These are phyloP conservation scores for Formica exsecta DNA, from an alignment of 1,140 invertebrate species.

Conservation along the genomic window DNA sequence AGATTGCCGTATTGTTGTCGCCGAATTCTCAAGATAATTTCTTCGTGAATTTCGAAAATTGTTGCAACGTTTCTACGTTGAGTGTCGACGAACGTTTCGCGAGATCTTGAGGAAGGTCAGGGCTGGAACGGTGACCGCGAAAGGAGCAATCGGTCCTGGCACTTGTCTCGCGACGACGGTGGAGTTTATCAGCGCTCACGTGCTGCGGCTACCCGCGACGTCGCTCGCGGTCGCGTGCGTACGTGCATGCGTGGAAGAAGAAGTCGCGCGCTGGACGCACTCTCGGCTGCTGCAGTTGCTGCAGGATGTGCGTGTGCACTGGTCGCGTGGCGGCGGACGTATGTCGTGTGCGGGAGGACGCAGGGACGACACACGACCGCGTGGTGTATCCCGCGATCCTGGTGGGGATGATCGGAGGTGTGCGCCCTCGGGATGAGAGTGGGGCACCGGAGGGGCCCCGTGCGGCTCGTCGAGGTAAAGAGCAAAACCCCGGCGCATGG, in stretches of 20 bases:
- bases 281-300: constrained; percentile 24
- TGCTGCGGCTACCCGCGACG: constrained; percentile 63
- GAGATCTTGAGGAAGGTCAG: not conserved
- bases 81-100: too few relatives aligned
- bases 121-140: not conserved
- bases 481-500: constrained; percentile 35
- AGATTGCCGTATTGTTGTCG: not conserved
- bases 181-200: constrained; percentile 62
- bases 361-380: constrained; percentile 84
- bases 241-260: constrained; percentile 35
- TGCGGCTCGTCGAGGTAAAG: constrained; percentile 61
- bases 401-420: constrained; percentile 72
- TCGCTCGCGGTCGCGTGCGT: constrained; percentile 67
- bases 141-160: constrained; percentile 46
- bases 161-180: constrained; percentile 55
- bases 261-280: constrained; percentile 34
- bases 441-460: constrained; percentile 44
- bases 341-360: constrained; percentile 86
- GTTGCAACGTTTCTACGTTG: too few relatives aligned
- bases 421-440: constrained; percentile 45
- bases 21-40: not conserved
- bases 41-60: not conserved
- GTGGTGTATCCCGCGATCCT: constrained; percentile 60
- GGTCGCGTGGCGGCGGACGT: constrained; percentile 87
- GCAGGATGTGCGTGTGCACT: constrained; percentile 81